phyloP scores from a whole-genome alignment of 2,888 invertebrate genomes.

The Callyntrura guangdongensis region DNA sequence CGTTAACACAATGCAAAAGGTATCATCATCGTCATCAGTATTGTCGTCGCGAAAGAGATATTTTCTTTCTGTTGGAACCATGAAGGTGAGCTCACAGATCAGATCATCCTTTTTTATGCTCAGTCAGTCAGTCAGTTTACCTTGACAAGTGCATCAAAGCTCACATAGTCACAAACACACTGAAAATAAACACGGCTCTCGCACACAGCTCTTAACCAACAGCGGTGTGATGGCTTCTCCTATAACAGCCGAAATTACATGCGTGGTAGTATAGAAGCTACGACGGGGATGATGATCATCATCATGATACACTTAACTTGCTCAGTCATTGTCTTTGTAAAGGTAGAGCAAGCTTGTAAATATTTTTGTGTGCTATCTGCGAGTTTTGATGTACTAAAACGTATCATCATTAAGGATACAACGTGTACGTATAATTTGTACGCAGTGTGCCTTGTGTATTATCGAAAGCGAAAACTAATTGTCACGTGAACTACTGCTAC shows the following conservation, averaged over 20 bases:
- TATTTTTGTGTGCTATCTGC: background rate
- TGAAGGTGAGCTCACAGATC: conserved; percentile 48
- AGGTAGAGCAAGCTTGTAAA: conserved; percentile 46
- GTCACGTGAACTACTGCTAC: conserved; percentile 52
- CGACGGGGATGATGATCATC: conserved; percentile 3
- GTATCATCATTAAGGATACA: background rate
- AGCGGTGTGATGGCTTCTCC: background rate
- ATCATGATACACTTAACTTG: conserved; percentile 59
- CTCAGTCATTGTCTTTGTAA: conserved; percentile 60
- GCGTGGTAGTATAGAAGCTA: conserved; percentile 19
- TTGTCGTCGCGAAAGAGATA: background rate
- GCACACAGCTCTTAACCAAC: background rate
- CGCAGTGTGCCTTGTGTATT: background rate
- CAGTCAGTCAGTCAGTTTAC: conserved; percentile 49
- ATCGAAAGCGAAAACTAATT: conserved; percentile 57
- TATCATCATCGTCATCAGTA: background rate
- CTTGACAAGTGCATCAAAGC: conserved; percentile 73
- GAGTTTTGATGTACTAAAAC: background rate
- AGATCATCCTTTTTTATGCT: conserved; percentile 45
- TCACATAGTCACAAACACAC: conserved; percentile 36
- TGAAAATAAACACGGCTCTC: conserved; percentile 35
- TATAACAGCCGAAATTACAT: background rate
- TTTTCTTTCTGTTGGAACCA: background rate
- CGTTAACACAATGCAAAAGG: conserved; percentile 39
- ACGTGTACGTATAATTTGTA: conserved; percentile 16